phyloP scores from a whole-genome alignment of 1,140 invertebrate genomes.

The Drosophila chauvacae region DNA sequence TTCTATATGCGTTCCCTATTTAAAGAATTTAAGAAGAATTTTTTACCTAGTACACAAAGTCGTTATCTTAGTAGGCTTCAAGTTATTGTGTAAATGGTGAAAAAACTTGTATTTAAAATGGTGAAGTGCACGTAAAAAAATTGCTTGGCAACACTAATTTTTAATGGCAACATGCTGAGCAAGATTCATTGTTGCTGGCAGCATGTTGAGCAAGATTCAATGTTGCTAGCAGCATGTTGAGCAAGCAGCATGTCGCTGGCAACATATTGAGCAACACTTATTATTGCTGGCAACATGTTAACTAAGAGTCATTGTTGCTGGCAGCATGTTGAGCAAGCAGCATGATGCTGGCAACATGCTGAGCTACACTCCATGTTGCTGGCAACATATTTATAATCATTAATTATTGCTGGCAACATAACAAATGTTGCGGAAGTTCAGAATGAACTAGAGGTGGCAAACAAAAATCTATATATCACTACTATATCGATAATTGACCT shows the following conservation, averaged over 20 bases:
- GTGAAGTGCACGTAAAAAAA: neutral
- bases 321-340: neutral
- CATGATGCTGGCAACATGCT: neutral
- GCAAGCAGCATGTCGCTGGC: neutral
- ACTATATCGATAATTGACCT: no score
- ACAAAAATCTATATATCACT: no score
- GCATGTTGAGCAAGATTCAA: neutral
- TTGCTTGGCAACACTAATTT: neutral
- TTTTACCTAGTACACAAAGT: neutral
- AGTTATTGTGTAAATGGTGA: neutral
- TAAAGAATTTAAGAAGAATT: neutral
- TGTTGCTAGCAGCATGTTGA: neutral
- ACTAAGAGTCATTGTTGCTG: neutral
- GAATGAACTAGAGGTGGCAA: no score
- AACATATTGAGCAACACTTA: no score
- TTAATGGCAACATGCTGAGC: neutral
- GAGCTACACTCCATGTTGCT: no score
- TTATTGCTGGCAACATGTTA: neutral
- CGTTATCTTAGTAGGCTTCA: neutral
- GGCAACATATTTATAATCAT: neutral
- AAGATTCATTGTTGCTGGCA: neutral
- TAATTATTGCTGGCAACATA: neutral
- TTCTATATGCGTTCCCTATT: neutral
- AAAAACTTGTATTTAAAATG: neutral
- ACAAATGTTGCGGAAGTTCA: neutral